Evolutionary conservation across 2,797 vertebrate genomes (phyloP), one percentile per base, ranked within the genome.

Genomic region (Netta rufina): DNA sequence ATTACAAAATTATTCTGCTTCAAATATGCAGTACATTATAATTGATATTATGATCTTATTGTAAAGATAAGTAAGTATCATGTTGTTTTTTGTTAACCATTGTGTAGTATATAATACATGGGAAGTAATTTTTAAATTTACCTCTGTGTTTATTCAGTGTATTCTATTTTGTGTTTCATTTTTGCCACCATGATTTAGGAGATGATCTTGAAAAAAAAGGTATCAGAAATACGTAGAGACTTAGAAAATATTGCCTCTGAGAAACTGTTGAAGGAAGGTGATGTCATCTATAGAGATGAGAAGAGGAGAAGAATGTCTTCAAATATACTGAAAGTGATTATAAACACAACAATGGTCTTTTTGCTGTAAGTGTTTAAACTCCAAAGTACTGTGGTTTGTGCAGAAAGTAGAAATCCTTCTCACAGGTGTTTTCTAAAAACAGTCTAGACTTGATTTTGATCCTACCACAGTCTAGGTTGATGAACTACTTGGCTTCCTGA

Each of bases 401-500:
- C 5, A 1, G 1, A 72, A 75, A 24, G 6, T 7, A 62, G 49
- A 53, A 91, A 77, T 58, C 3, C 19, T 86, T 85, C 28, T 87
- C 15, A 8, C 6, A 27, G 8, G 13, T 53, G 32, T 13, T 25
- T 72, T 60, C 45, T 33, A 54, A 57, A 77, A 84, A 5, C 5
- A 57, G 7, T 8, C 1, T 47, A 36, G 45, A 39, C 1, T 0
- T 62, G 20, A 3, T 67, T 87, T 76, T 43, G 21, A 57, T 70
- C 39, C 8, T 32, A 32, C 2, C 0, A 0, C 18, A 58, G 25
- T 33, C 7, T 28, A 36, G 30, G 15, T 0, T 41, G 22, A 75
- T 43, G 58, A 75, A 22, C 6, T 20, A 22, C 2, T 0, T 27
- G 1, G 0, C 20, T 54, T 81, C 32, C 28, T 16, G 33, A 70